Percentiles rank a stretch among this genome's conserved stretches.
phyloP scores from a whole-genome alignment of 2,797 vertebrate genomes.

The Pantherophis alleghaniensis region DNA sequence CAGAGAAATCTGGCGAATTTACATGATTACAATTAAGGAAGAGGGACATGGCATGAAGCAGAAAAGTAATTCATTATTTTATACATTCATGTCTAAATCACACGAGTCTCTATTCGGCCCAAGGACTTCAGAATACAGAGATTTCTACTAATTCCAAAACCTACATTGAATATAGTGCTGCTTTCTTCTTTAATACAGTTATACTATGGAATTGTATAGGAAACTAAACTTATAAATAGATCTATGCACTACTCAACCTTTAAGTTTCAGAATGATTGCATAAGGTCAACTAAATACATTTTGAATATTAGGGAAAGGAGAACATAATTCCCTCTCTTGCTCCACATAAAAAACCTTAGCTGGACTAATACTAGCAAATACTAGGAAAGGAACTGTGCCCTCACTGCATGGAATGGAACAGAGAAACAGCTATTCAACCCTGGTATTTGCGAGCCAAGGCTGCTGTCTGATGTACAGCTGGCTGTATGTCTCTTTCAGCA shows the following conservation, averaged over 20 bases:
- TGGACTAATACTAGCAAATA: not conserved
- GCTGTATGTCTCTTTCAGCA: not conserved
- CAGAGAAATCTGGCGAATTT: not conserved
- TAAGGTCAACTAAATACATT: not conserved
- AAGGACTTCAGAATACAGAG: not conserved
- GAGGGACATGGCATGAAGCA: not conserved
- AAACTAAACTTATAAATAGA: not conserved
- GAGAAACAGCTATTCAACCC: not conserved
- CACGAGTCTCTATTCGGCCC: not conserved
- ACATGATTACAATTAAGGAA: not conserved
- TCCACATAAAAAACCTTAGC: not conserved
- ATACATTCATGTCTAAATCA: not conserved
- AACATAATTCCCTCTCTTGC: not conserved
- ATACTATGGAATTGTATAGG: not conserved
- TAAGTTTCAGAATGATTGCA: not conserved
- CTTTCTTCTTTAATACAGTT: not conserved
- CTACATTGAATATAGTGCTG: not conserved
- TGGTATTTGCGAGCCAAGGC: not conserved
- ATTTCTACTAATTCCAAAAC: not conserved
- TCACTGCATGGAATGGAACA: not conserved
- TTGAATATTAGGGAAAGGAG: not conserved
- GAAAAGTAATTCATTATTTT: not conserved
- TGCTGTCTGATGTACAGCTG: not conserved
- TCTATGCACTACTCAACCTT: not conserved
- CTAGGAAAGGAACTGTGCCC: not conserved